Evolutionary conservation across 2,888 invertebrate species (phyloP).

Genomic region (Sympetrum striolatum): DNA sequence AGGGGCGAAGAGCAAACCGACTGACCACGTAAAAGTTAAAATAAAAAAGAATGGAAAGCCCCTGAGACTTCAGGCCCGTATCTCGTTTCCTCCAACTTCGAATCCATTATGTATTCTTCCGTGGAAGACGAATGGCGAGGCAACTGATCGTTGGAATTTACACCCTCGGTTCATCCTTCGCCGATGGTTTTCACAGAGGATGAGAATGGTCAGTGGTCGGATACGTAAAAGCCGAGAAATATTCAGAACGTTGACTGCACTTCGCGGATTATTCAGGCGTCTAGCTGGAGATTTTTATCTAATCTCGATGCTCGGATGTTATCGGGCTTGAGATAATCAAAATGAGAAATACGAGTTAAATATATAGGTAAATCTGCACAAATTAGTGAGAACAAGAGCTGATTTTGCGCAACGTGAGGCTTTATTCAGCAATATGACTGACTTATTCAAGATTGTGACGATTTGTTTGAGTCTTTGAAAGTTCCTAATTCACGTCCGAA

Average conservation of each 20-base stretch:
- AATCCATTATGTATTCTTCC: background rate
- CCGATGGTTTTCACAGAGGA: background rate
- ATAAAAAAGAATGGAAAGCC: background rate
- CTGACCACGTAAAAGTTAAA: background rate
- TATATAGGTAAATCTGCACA: too few species aligned
- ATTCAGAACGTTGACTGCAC: background rate
- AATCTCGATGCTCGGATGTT: too few species aligned
- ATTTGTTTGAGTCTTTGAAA: too few species aligned
- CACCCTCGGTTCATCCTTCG: background rate
- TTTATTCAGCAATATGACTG: too few species aligned
- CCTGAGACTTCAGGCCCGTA: background rate
- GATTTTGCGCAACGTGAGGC: too few species aligned
- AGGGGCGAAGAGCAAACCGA: background rate
- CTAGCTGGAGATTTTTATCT: too few species aligned
- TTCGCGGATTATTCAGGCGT: background rate
- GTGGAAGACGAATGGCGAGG: background rate
- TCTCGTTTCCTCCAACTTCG: background rate
- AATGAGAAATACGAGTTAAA: too few species aligned
- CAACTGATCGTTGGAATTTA: background rate
- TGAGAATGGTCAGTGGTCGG: background rate
- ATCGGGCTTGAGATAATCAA: too few species aligned
- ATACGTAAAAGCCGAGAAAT: background rate
- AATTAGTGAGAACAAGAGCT: too few species aligned
- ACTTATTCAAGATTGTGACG: too few species aligned
- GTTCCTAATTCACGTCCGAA: too few species aligned